phyloP scores from a whole-genome alignment of 1,140 invertebrate genomes.

The Trichogramma pretiosum region DNA sequence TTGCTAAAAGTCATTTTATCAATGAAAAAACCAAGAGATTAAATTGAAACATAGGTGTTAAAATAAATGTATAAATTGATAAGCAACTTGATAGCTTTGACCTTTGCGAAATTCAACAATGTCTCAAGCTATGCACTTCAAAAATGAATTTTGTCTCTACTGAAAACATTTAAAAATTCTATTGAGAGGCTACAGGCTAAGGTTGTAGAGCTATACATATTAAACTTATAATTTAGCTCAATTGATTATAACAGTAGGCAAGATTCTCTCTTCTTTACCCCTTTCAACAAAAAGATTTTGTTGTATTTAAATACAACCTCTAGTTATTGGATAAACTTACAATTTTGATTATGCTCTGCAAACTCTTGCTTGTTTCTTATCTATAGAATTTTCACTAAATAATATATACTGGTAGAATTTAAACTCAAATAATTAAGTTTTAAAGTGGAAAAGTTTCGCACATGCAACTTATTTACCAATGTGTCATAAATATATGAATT shows the following conservation, averaged over 20 bases:
- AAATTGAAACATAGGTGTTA: too few species aligned
- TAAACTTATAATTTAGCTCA: too few species aligned
- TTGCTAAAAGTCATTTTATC: conserved; percentile 9
- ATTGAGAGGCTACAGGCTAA: conserved; percentile 45
- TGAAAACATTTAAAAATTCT: conserved; percentile 34
- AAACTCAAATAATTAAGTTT: too few species aligned
- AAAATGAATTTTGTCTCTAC: too few species aligned
- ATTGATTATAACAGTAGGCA: too few species aligned
- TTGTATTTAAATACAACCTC: conserved; percentile 7
- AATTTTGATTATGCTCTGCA: conserved; percentile 11
- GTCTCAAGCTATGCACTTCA: conserved; percentile 8
- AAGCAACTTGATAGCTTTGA: conserved; percentile 1
- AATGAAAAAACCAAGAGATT: too few species aligned
- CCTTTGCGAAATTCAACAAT: conserved; percentile 12
- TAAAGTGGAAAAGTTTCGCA: too few species aligned
- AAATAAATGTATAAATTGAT: conserved; percentile 5
- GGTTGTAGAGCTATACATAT: conserved; percentile 38
- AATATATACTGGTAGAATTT: too few species aligned
- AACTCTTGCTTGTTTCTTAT: conserved; percentile 15
- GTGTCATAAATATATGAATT: too few species aligned
- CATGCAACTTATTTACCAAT: too few species aligned
- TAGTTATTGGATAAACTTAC: conserved; percentile 17
- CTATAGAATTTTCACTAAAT: conserved; percentile 19
- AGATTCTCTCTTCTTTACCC: conserved; percentile 20
- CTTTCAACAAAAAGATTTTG: conserved; percentile 13